Base-by-base conservation (phyloP, 2,797 vertebrate species). In the Delichon dasypus region DNA sequence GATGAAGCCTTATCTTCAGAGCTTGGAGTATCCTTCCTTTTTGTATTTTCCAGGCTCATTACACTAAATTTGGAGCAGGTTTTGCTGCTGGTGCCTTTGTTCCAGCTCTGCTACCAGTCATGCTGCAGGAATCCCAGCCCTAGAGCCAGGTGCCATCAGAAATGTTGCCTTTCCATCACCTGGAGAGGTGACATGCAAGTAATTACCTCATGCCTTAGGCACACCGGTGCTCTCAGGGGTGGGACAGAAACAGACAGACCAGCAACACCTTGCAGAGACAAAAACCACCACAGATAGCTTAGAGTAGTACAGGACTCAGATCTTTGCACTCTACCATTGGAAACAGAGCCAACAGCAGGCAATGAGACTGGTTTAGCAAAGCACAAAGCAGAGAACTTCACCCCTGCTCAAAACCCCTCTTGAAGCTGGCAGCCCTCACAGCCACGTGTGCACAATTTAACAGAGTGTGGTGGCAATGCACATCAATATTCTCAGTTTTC, bases 401-500 rank as follows among this genome's bases (percentile, higher is more conserved):
- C 12, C 15, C 27, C 29, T 70, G 23, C n/a, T n/a, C n/a, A n/a
- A n/a, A n/a, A n/a, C n/a, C n/a, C n/a, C n/a, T n/a, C n/a, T n/a
- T n/a, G n/a, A n/a, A n/a, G n/a, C n/a, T n/a, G n/a, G n/a, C n/a
- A n/a, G n/a, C n/a, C n/a, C n/a, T n/a, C 21, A 2, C 11, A 84
- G 53, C 11, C 8, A 7, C 32, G 38, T 0, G 0, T 27, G 26
- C 2, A 13, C 38, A 14, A 7, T 44, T 64, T 72, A 30, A 27
- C 40, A 62, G 64, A 50, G 44, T 4, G 0, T 25, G 4, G 16
- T 51, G 57, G 45, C 30, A 57, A n/a, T 66, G 27, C 40, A 11
- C 0, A 64, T 57, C 1, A 0, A 0, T 88, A 45, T 34, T 83
- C 58, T 66, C 45, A 8, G 14, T 44, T 72, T 61, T 65, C 62